phyloP scores from a whole-genome alignment of 1,140 invertebrate genomes.

The Grapholita molesta region DNA sequence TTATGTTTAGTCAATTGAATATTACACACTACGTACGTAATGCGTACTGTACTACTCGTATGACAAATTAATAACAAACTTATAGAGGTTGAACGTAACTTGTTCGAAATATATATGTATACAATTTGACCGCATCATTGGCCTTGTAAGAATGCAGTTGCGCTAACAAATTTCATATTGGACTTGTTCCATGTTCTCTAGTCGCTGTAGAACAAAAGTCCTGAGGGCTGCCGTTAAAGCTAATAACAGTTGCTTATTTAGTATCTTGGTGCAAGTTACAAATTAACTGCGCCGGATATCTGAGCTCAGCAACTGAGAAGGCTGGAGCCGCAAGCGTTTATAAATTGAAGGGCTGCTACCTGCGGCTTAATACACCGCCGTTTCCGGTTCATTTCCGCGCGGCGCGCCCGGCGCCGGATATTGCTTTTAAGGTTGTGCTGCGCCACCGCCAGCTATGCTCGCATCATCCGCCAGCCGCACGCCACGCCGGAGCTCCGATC shows the following conservation, averaged over 20 bases:
- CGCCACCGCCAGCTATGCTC: slow-evolving; percentile 52
- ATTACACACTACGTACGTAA: no score
- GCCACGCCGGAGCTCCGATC: not conserved
- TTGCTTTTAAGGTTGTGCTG: slow-evolving; percentile 78
- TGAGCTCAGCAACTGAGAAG: slow-evolving; percentile 42
- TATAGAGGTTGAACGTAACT: no score
- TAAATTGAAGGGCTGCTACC: slow-evolving; percentile 77
- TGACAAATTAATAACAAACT: no score
- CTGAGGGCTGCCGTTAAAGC: not conserved
- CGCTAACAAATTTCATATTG: no score
- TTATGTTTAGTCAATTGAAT: no score
- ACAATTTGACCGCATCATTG: no score
- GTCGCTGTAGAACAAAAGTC: not conserved
- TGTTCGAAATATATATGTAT: no score
- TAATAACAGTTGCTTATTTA: not conserved
- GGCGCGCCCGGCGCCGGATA: slow-evolving; percentile 74
- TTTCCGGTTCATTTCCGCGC: slow-evolving; percentile 79
- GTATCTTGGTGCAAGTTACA: slow-evolving; percentile 46
- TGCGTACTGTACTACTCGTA: no score
- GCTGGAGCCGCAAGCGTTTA: slow-evolving; percentile 69
- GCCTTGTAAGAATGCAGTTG: no score
- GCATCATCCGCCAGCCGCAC: slow-evolving; percentile 27
- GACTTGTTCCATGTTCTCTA: no score
- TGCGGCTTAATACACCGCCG: slow-evolving; percentile 78
- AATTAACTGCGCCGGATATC: slow-evolving; percentile 64